phyloP scores from a whole-genome alignment of 2,113 vertebrate species.

The Tringa solitaria region DNA sequence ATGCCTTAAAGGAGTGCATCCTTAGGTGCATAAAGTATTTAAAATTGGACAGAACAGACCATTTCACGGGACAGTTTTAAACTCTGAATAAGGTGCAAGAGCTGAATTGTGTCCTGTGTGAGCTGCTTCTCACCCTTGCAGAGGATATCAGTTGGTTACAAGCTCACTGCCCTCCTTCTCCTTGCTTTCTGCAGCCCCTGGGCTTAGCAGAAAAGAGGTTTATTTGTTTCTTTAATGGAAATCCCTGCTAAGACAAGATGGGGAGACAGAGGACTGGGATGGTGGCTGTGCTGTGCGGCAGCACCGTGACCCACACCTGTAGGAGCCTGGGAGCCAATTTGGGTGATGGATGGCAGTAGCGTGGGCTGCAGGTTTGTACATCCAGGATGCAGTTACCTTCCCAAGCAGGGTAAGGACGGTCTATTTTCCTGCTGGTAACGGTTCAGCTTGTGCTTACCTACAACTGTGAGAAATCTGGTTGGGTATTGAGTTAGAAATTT shows the following conservation, averaged over 20 bases:
- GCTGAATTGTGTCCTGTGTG: rapidly evolving
- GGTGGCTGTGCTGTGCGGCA: not conserved
- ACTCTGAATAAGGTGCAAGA: not conserved
- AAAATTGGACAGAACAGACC: not conserved
- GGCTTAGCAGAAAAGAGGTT: not conserved
- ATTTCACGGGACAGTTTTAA: not conserved
- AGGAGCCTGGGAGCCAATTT: rapidly evolving
- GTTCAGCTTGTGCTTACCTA: not conserved
- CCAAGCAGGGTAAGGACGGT: not conserved
- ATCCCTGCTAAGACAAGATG: not conserved
- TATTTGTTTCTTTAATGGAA: not conserved
- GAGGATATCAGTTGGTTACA: not conserved
- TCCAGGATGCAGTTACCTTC: not conserved
- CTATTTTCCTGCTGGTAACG: rapidly evolving
- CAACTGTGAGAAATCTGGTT: not conserved
- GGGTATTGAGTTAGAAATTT: no score
- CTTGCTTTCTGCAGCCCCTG: not conserved
- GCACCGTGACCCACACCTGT: not conserved
- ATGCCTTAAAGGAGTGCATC: not conserved
- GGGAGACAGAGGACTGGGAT: rapidly evolving
- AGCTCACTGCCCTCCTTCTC: not conserved
- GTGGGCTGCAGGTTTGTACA: not conserved
- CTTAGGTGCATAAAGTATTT: rapidly evolving
- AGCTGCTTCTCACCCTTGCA: not conserved
- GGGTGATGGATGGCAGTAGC: not conserved